phyloP scores from a whole-genome alignment of 1,140 invertebrate species.

The Formica selysi region DNA sequence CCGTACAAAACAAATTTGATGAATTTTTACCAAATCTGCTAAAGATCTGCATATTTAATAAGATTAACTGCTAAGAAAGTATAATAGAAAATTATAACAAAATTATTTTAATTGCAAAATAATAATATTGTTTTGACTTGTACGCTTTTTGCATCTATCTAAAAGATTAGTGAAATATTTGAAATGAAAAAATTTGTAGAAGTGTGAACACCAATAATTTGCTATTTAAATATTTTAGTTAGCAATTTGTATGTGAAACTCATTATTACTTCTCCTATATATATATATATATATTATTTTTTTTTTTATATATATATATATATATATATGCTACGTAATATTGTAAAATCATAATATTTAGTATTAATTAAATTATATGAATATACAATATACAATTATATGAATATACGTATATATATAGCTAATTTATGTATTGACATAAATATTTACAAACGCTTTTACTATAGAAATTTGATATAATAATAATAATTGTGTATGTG shows the following conservation, averaged over 20 bases:
- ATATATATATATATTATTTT: background rate
- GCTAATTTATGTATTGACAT: background rate
- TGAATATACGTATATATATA: too few relatives aligned
- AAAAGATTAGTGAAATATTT: background rate
- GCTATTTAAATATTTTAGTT: background rate
- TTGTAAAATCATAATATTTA: background rate
- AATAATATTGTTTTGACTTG: background rate
- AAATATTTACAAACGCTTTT: background rate
- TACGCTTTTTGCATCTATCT: too few relatives aligned
- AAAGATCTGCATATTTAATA: background rate
- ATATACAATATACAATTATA: background rate
- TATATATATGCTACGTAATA: background rate
- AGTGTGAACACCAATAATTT: background rate
- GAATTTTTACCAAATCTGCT: too few relatives aligned
- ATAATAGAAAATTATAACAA: background rate
- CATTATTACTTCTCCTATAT: background rate
- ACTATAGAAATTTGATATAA: background rate
- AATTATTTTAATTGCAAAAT: background rate
- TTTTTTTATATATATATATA: background rate
- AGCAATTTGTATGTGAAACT: background rate
- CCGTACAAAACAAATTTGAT: background rate
- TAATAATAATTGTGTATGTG: background rate
- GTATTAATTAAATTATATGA: background rate
- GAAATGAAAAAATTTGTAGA: background rate
- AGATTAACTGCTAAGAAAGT: background rate